Percentiles rank a stretch among this genome's conserved stretches.
These are phyloP conservation scores for Aleadryas rufinucha DNA, from an alignment of 2,113 vertebrate species.

Conservation along the genomic window DNA sequence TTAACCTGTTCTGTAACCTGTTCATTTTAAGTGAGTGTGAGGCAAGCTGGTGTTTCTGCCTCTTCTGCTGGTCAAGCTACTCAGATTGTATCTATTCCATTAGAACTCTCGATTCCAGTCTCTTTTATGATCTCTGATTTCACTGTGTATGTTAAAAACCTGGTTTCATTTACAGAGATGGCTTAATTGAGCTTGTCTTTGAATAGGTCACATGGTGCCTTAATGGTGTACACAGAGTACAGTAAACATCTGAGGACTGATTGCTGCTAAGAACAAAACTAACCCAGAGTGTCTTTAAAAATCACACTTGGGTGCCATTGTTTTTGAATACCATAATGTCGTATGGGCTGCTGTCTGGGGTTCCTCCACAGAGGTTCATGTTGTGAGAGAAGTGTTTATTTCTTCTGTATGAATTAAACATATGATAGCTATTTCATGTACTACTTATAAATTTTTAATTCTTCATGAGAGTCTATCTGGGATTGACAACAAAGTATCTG, in stretches of 20 bases:
- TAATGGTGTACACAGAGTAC: constrained; percentile 26
- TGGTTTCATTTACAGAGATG: neutral
- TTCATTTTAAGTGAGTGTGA: neutral
- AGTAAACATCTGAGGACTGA: constrained; percentile 23
- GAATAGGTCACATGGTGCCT: neutral
- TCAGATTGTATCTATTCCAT: neutral
- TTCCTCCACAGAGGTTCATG: neutral
- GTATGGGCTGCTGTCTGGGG: neutral
- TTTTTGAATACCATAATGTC: neutral
- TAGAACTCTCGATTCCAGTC: neutral
- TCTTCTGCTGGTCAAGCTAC: neutral
- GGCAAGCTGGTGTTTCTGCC: neutral
- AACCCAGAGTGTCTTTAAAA: constrained; percentile 11
- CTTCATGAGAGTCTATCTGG: neutral
- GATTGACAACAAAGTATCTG: neutral
- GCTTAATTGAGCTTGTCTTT: constrained; percentile 12
- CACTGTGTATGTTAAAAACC: constrained; percentile 5
- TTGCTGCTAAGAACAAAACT: constrained; percentile 25
- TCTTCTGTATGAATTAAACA: constrained; percentile 43
- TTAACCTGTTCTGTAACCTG: neutral
- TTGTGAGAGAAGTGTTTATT: constrained; percentile 1
- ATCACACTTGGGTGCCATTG: neutral
- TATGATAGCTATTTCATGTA: constrained; percentile 6
- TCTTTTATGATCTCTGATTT: constrained; percentile 18
- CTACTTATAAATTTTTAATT: constrained; percentile 36